phyloP scores from a whole-genome alignment of 2,888 invertebrate species.

The Teinopalpus imperialis region DNA sequence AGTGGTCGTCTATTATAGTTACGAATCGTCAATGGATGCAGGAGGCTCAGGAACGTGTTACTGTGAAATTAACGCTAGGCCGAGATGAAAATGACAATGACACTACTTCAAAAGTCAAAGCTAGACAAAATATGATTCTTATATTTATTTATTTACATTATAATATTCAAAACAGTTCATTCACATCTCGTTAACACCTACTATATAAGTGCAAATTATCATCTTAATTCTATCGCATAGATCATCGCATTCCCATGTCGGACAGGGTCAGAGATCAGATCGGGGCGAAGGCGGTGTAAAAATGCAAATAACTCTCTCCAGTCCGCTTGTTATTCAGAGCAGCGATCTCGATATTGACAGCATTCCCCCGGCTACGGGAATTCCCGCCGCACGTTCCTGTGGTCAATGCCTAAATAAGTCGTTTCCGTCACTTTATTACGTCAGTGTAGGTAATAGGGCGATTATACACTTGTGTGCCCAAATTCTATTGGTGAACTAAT shows the following conservation, averaged over 20 bases:
- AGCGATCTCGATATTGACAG: conserved; percentile 24
- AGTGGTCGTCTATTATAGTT: no score
- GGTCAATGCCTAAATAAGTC: conserved; percentile 25
- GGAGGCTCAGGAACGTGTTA: no score
- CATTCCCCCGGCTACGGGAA: conserved; percentile 22
- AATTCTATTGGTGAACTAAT: no score
- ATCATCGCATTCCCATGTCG: conserved; percentile 1
- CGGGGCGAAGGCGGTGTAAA: conserved; percentile 13
- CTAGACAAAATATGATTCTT: no score
- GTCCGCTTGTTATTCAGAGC: conserved; percentile 24
- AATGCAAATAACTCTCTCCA: conserved; percentile 24
- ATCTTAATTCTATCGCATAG: neutral
- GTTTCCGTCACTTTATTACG: conserved; percentile 18
- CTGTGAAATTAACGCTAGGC: no score
- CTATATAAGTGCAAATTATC: no score
- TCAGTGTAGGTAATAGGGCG: conserved; percentile 2
- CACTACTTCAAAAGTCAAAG: no score
- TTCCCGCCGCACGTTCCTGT: conserved; percentile 18
- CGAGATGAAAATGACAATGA: no score
- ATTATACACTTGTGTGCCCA: neutral
- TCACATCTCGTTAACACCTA: no score
- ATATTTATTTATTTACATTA: no score
- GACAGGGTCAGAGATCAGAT: conserved; percentile 1
- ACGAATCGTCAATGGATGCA: no score
- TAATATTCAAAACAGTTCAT: no score